phyloP scores from a whole-genome alignment of 2,797 vertebrate species.

The Gephyroberyx darwinii region DNA sequence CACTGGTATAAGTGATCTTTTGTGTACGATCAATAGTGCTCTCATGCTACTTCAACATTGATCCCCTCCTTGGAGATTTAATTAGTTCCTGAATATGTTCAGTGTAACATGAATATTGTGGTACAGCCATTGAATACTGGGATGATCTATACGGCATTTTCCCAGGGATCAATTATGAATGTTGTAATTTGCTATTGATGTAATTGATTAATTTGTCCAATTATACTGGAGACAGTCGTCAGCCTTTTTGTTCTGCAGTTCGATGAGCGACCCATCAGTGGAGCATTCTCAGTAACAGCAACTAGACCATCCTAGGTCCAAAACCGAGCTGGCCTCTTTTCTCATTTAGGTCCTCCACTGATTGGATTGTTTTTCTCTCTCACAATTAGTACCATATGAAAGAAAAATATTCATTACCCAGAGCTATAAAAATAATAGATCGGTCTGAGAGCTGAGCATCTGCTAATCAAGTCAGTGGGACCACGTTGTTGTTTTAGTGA shows the following conservation, averaged over 20 bases:
- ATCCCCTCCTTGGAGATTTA: slow-evolving; percentile 76
- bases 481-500: too few relatives aligned
- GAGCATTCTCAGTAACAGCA: slow-evolving; percentile 40
- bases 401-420: background rate
- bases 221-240: slow-evolving; percentile 67
- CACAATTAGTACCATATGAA: background rate
- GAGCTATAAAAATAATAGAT: too few relatives aligned
- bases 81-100: slow-evolving; percentile 78
- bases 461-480: too few relatives aligned
- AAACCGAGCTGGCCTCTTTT: background rate
- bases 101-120: slow-evolving; percentile 76
- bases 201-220: slow-evolving; percentile 78
- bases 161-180: slow-evolving; percentile 78
- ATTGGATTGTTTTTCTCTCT: background rate
- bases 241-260: slow-evolving; percentile 64
- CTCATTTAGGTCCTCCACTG: background rate
- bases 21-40: slow-evolving; percentile 66
- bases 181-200: slow-evolving; percentile 81
- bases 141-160: slow-evolving; percentile 71
- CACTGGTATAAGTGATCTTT: slow-evolving; percentile 47
- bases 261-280: slow-evolving; percentile 52
- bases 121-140: slow-evolving; percentile 57
- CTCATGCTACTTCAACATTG: slow-evolving; percentile 72
- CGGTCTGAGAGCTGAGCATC: too few relatives aligned
- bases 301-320: slow-evolving; percentile 12